Percentiles rank a stretch among this genome's conserved stretches.
These are phyloP conservation scores for Vimba vimba DNA, from an alignment of 2,113 vertebrate genomes.

Conservation along the genomic window DNA sequence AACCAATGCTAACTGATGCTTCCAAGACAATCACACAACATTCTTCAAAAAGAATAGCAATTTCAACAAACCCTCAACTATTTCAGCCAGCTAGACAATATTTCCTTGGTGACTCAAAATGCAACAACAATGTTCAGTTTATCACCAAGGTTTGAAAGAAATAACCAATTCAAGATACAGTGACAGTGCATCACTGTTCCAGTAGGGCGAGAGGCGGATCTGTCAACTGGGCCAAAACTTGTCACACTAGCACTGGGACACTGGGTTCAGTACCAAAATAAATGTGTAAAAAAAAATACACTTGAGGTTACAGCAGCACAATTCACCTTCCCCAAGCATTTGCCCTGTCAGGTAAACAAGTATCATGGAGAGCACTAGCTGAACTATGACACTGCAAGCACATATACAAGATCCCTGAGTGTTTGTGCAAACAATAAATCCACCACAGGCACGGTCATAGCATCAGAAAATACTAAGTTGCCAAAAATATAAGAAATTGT, in stretches of 20 bases:
- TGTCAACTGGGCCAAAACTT: not conserved
- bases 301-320: not conserved
- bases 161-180: not conserved
- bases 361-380: not conserved
- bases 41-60: not conserved
- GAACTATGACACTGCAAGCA: not conserved
- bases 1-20: not conserved
- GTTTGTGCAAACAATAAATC: not conserved
- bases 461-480: not conserved
- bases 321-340: conserved; percentile 9
- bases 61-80: not conserved
- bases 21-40: not conserved
- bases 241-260: not conserved
- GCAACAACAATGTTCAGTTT: not conserved
- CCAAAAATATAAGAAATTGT: not conserved
- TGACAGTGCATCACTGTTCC: not conserved
- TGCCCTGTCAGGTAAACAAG: conserved; percentile 1
- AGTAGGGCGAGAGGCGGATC: not conserved
- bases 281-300: not conserved
- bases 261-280: not conserved
- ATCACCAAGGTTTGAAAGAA: conserved; percentile 2
- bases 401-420: not conserved
- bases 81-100: not conserved
- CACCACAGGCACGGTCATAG: not conserved
- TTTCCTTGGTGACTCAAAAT: not conserved